Percentiles rank a stretch among this genome's conserved stretches.
Conservation (phyloP, 2,888 invertebrate genomes). For the Anthophora plumipes region DNA sequence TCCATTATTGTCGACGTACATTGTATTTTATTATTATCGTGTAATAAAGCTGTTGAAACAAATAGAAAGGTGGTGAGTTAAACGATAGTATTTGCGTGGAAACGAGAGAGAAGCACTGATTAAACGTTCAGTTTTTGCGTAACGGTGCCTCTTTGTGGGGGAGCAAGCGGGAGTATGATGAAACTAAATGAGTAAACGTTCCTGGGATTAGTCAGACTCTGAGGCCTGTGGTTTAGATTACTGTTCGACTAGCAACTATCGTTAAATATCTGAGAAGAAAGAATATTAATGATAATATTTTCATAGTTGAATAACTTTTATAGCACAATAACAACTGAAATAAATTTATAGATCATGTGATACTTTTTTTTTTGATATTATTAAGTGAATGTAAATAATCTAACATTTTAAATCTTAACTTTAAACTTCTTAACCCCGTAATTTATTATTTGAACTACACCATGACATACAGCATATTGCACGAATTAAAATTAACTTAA, state of each 20-base stretch:
- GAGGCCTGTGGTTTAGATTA: constrained; percentile 14
- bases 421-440: too few relatives aligned
- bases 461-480: too few relatives aligned
- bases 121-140: constrained; percentile 23
- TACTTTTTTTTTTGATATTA: too few relatives aligned
- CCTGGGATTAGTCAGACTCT: constrained; percentile 30
- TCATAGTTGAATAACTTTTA: neutral
- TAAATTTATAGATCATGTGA: too few relatives aligned
- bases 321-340: neutral
- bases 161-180: constrained; percentile 24
- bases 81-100: neutral
- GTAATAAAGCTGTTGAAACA: too few relatives aligned
- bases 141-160: constrained; percentile 6
- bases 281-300: neutral
- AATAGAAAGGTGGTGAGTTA: neutral
- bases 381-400: too few relatives aligned
- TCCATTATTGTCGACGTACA: too few relatives aligned
- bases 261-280: neutral
- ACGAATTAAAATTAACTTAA: too few relatives aligned
- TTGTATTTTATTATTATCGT: too few relatives aligned
- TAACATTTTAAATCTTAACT: too few relatives aligned
- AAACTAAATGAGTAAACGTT: constrained; percentile 27
- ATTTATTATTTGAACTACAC: too few relatives aligned
- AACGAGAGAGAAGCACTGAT: constrained; percentile 5
- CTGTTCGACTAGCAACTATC: constrained; percentile 3